These are phyloP conservation scores for Saccopteryx bilineata DNA, from an alignment of 2,113 vertebrate species.

Conservation along the genomic window DNA sequence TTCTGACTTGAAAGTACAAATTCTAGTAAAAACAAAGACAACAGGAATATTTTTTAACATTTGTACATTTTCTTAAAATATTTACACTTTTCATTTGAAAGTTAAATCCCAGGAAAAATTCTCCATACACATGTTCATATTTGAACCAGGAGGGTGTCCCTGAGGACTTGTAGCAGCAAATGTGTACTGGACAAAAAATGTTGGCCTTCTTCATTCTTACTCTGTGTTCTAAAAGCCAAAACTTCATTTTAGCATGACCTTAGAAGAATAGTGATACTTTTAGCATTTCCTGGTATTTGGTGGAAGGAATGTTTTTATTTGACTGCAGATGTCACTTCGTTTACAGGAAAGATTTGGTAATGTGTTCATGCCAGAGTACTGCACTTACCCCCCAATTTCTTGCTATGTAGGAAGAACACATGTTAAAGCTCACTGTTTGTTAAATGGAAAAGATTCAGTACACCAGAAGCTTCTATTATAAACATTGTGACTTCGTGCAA, in stretches of 20 bases:
- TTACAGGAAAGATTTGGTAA: slow-evolving; percentile 93
- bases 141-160: slow-evolving; percentile 86
- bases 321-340: slow-evolving; percentile 92
- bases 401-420: slow-evolving; percentile 91
- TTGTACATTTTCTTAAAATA: slow-evolving; percentile 87
- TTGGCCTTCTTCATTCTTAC: slow-evolving; percentile 86
- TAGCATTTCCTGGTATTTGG: slow-evolving; percentile 92
- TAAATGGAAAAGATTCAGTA: slow-evolving; percentile 90
- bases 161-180: slow-evolving; percentile 88
- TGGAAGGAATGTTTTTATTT: slow-evolving; percentile 92
- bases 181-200: slow-evolving; percentile 88
- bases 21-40: slow-evolving; percentile 87
- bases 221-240: slow-evolving; percentile 89
- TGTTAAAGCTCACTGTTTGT: slow-evolving; percentile 91
- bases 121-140: slow-evolving; percentile 86
- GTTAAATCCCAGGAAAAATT: slow-evolving; percentile 87
- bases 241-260: slow-evolving; percentile 91
- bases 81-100: slow-evolving; percentile 88
- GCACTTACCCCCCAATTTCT: slow-evolving; percentile 93
- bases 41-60: slow-evolving; percentile 85
- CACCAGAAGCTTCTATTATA: slow-evolving; percentile 92
- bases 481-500: slow-evolving; percentile 92
- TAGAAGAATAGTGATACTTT: slow-evolving; percentile 90
- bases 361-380: slow-evolving; percentile 90
- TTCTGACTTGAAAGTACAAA: slow-evolving; percentile 85